Evolutionary conservation across 2,113 vertebrate genomes (phyloP).

Genomic region (Nasalis larvatus): DNA sequence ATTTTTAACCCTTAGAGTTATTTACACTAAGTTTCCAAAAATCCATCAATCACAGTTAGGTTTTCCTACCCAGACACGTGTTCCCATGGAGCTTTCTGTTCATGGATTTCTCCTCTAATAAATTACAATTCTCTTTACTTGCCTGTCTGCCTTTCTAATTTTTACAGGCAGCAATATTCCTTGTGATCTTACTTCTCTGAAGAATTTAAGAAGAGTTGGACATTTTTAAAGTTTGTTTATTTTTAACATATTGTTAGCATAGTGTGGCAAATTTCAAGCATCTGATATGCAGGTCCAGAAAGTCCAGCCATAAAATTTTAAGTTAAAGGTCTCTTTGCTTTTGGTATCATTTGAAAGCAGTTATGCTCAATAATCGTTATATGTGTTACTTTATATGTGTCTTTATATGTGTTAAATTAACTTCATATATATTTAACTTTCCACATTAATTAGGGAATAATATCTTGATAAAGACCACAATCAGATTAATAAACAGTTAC

Average conservation of each 20-base stretch:
- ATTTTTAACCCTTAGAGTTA: background rate
- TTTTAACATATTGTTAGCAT: background rate
- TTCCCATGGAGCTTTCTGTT: background rate
- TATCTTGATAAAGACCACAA: background rate
- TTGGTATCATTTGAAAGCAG: background rate
- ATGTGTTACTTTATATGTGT: background rate
- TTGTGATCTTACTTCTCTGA: background rate
- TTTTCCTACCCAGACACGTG: background rate
- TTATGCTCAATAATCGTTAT: background rate
- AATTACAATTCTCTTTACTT: background rate
- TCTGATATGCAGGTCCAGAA: background rate
- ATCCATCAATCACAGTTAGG: background rate
- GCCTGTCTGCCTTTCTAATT: background rate
- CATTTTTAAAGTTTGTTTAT: background rate
- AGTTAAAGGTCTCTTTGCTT: background rate
- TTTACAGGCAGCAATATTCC: background rate
- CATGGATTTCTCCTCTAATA: background rate
- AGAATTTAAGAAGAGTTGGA: background rate
- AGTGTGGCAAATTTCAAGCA: background rate
- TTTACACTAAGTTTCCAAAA: background rate
- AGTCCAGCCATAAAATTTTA: background rate
- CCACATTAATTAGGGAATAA: background rate
- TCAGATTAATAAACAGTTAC: background rate
- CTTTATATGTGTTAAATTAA: background rate
- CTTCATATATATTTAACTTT: background rate